A percentile compares a stretch with the other conserved stretches of the same genome.
Evolutionary conservation across 2,888 invertebrate species (phyloP).

Genomic region (Ormyrus nitidulus): DNA sequence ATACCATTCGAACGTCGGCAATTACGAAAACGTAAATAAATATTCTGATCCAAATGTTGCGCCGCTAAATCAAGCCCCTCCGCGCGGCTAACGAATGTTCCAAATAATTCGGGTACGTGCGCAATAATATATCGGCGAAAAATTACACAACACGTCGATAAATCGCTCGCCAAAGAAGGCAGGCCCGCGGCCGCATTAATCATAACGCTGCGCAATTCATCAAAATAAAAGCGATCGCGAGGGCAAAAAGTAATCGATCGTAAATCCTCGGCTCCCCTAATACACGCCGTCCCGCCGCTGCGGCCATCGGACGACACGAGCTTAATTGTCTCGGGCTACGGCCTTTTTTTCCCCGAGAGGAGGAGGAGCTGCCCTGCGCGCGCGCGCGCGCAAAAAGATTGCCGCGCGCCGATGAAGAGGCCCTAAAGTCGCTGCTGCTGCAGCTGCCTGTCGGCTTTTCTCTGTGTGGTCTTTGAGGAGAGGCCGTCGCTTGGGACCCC

Average conservation of each 20-base stretch:
- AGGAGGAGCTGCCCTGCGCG: neutral
- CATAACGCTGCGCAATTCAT: too few relatives aligned
- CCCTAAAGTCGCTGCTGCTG: conserved; percentile 7
- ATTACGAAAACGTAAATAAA: too few relatives aligned
- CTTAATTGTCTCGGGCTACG: conserved; percentile 21
- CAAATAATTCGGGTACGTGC: too few relatives aligned
- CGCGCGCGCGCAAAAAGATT: conserved; percentile 20
- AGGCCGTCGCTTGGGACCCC: neutral
- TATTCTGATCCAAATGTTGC: too few relatives aligned
- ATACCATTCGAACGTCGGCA: too few relatives aligned
- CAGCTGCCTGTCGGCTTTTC: conserved; percentile 12
- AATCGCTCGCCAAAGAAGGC: neutral
- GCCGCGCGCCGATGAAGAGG: neutral
- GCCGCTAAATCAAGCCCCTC: too few relatives aligned
- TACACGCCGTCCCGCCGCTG: neutral
- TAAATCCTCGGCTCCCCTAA: conserved; percentile 7
- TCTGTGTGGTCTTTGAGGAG: conserved; percentile 22
- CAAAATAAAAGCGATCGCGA: neutral
- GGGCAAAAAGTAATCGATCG: neutral
- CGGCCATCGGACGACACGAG: conserved; percentile 7
- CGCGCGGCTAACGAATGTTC: too few relatives aligned
- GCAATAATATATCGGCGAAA: too few relatives aligned
- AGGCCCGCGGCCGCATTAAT: too few relatives aligned
- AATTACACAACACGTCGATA: too few relatives aligned
- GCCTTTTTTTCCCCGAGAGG: neutral